phyloP scores from a whole-genome alignment of 1,140 invertebrate genomes.

The Physella acuta region DNA sequence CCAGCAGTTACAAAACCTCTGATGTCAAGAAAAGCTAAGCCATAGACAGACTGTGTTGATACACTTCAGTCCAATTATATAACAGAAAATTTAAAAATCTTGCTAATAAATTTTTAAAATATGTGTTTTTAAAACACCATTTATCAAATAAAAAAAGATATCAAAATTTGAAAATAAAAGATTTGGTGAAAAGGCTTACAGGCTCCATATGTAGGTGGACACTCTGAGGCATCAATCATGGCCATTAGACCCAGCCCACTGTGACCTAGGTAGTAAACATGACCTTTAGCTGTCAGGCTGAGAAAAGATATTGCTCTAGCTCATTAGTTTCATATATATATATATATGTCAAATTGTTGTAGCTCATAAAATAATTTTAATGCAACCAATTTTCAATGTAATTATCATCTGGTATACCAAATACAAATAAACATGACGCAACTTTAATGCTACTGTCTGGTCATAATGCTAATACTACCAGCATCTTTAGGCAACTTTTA shows the following conservation, averaged over 20 bases:
- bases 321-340: too few species aligned
- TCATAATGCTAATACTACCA: too few species aligned
- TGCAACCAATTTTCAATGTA: too few species aligned
- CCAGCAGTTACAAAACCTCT: conserved; percentile 47
- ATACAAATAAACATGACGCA: too few species aligned
- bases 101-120: too few species aligned
- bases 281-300: conserved; percentile 44
- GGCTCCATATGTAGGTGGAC: conserved; percentile 56
- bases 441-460: too few species aligned
- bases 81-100: too few species aligned
- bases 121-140: neutral
- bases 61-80: too few species aligned
- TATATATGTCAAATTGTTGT: too few species aligned
- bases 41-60: neutral
- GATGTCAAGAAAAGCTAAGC: conserved; percentile 48
- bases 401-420: too few species aligned
- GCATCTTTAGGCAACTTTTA: too few species aligned
- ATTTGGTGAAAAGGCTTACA: conserved; percentile 37
- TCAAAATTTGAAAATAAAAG: neutral
- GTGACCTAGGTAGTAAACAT: conserved; percentile 47
- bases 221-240: conserved; percentile 59
- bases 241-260: conserved; percentile 51
- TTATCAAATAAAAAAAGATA: neutral
- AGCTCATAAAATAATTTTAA: too few species aligned
- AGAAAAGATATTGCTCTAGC: conserved; percentile 9